These are phyloP conservation scores for Eupithecia exiguata DNA, from an alignment of 2,888 invertebrate species.

Conservation along the genomic window DNA sequence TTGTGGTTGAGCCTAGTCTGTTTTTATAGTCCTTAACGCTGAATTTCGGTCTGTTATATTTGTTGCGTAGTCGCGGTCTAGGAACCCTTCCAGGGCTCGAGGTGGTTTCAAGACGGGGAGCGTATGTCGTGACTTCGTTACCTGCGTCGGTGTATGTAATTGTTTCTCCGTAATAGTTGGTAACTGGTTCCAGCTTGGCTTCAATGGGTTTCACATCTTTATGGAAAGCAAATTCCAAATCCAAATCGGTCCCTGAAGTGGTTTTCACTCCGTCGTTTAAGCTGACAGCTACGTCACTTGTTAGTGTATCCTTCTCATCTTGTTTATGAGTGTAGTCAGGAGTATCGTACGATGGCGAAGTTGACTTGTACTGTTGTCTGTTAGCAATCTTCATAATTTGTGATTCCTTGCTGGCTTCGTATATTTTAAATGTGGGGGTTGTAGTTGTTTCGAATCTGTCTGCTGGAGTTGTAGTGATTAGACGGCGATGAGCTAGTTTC, in stretches of 20 bases:
- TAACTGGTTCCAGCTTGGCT: conserved; percentile 65
- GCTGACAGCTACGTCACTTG: conserved; percentile 76
- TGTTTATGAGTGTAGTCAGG: conserved; percentile 80
- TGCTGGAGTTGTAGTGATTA: conserved; percentile 59
- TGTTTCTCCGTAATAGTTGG: conserved; percentile 54
- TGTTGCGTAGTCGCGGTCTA: conserved; percentile 76
- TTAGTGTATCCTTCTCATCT: conserved; percentile 81
- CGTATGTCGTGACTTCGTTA: conserved; percentile 61
- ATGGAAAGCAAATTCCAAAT: conserved; percentile 74
- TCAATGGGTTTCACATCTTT: conserved; percentile 77
- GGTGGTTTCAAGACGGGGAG: conserved; percentile 63
- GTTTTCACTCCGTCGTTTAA: conserved; percentile 65
- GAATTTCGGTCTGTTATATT: conserved; percentile 87
- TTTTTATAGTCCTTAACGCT: conserved; percentile 91
- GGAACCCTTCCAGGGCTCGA: conserved; percentile 60
- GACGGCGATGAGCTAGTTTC: conserved; percentile 69
- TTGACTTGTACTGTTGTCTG: conserved; percentile 63
- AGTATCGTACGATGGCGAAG: conserved; percentile 58
- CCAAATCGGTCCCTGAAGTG: conserved; percentile 58
- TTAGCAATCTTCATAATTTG: conserved; percentile 81
- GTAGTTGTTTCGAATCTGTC: conserved; percentile 72
- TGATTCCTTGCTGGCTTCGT: conserved; percentile 70
- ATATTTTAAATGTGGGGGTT: conserved; percentile 53
- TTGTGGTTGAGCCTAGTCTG: conserved; percentile 84
- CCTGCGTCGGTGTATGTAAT: conserved; percentile 56